Base-by-base conservation (phyloP, 2,113 vertebrate genomes). In the Reinhardtius hippoglossoides region DNA sequence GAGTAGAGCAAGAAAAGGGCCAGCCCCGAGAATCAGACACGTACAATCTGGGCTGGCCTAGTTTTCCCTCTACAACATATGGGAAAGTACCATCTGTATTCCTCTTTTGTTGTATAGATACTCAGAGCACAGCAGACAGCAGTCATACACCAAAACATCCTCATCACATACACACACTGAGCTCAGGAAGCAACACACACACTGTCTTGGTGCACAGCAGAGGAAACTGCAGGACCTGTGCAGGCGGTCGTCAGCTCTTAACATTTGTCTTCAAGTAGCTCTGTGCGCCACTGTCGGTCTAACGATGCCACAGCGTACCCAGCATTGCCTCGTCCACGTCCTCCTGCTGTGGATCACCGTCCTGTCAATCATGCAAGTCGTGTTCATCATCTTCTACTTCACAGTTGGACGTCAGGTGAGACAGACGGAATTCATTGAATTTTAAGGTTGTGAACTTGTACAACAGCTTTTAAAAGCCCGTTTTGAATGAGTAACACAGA, bases 21-120 rank as follows among this genome's bases (percentile, higher is more conserved):
- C 91, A 48, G 73, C 72, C 91, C 89, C 83, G 35, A 48, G 24
- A 20, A 18, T 14, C 2, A 76, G 78, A 76, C 69, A 44, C 9
- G 71, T 67, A 54, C 14, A 18, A 71, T 77, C 74, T 74, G 44
- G 64, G 31, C 15, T 58, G 71, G 37, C 10, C 64, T 10, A 66
- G 20, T 79, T 50, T 76, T 56, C 20, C 74, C 81, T 65, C 48
- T 57, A 10, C 52, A 37, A 42, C 60, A 76, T 15, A 62, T 24
- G 61, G 89, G 92, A 82, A 93, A 92, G 89, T 89, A 94, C 93
- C 88, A 76, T 55, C 57, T 88, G 73, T 54, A 87, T 71, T 70
- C 18, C 3, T 65, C 52, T 83, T 61, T 31, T 78, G 59, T 62
- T 60, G 6, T 31, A 31, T 31, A 35, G 82, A 59, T 37, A 75